Conservation (phyloP, 2,888 invertebrate species). For the Emmelina monodactyla region DNA sequence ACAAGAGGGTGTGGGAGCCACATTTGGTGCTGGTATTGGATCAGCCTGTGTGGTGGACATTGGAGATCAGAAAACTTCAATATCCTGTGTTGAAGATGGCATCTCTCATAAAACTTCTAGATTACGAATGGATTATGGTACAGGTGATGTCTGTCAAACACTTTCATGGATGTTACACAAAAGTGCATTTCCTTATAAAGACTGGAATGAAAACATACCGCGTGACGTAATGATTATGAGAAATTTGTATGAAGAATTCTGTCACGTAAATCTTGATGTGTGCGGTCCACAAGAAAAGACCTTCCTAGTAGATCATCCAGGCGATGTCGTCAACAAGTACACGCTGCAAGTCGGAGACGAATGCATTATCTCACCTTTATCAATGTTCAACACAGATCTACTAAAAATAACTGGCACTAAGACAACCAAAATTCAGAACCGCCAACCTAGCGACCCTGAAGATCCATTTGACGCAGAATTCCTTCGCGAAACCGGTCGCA, state of each 20-base stretch:
- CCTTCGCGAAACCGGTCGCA: conserved; percentile 83
- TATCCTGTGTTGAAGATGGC: conserved; percentile 96
- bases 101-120: conserved; percentile 90
- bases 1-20: conserved; percentile 71
- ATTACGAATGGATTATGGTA: conserved; percentile 86
- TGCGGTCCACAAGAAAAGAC: conserved; percentile 88
- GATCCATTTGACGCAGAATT: conserved; percentile 95
- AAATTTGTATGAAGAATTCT: conserved; percentile 87
- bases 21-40: conserved; percentile 59
- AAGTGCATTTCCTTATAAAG: conserved; percentile 89
- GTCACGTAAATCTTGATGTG: conserved; percentile 89
- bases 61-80: conserved; percentile 94
- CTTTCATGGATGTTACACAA: conserved; percentile 89
- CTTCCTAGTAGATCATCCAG: conserved; percentile 77
- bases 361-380: conserved; percentile 88
- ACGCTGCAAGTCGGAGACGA: conserved; percentile 90
- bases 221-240: conserved; percentile 82
- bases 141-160: conserved; percentile 90
- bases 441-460: conserved; percentile 79
- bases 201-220: conserved; percentile 76
- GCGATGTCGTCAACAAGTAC: conserved; percentile 72
- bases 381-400: conserved; percentile 87
- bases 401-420: conserved; percentile 85
- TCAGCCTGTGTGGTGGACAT: conserved; percentile 95
- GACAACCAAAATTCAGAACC: conserved; percentile 75